Evolutionary conservation across 2,113 vertebrate species (phyloP), one percentile per base, ranked within the genome.

Genomic region (Alces alces): DNA sequence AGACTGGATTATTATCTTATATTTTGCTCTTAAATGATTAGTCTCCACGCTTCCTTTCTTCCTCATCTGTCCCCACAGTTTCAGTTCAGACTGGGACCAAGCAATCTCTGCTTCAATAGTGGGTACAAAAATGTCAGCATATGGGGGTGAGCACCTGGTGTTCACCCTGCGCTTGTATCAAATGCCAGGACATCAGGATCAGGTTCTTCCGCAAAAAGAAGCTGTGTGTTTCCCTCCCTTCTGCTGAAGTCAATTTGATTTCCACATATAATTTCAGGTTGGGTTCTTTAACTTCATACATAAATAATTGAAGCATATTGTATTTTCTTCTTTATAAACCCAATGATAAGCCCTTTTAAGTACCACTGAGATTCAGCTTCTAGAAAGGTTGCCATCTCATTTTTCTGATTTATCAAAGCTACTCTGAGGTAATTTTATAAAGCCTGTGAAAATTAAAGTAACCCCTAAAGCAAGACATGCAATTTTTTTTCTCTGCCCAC

Each of bases 381-480:
- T 57, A 89, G 36, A 89, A 91, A 92, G 47, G 58, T 93, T 95
- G 19, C 61, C 39, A 61, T 95, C 80, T 96, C 64, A 85, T 64
- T 97, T 94, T 88, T 30, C 27, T 92, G 84, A 84, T 90, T 90
- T 95, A 91, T 87, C 96, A 95, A 92, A 98, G 90, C 58, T 94
- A 80, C 78, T 93, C 83, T 45, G 57, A 93, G 89, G 61, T 95
- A 96, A 97, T 92, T 97, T 96, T 70, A 55, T 89, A 96, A 98
- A 98, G 58, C 83, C 86, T 95, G n/a, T 76, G 96, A 97, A 98
- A 96, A 96, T 96, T 95, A 96, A 97, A 97, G n/a, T 52, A 97
- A 97, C 70, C 83, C 57, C 86, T 89, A 58, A 89, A 94, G 54
- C 61, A 93, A 58, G 45, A 21, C 25, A 61, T 11, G 30, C 8